Evolutionary conservation across 2,113 vertebrate genomes (phyloP), one percentile per base, ranked within the genome.

Genomic region (Paradoxurus hermaphroditus): DNA sequence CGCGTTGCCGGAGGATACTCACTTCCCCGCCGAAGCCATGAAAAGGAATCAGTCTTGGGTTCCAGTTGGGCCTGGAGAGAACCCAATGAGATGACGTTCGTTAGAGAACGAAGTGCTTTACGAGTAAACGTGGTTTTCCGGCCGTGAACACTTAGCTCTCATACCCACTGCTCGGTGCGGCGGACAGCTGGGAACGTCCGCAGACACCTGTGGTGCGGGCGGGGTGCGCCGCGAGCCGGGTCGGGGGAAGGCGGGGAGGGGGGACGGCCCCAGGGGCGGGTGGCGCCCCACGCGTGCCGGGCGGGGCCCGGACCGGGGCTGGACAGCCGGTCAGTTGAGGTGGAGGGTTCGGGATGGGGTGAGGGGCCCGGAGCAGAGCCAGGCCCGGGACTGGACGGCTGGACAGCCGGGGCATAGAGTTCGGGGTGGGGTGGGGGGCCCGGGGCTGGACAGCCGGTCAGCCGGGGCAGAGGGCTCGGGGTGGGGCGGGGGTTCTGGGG

Each of bases 101-200:
- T 13, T 15, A 18, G 39, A 4, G 36, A n/a, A 44, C 21, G 4
- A 59, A 72, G 36, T n/a, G 21, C 49, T 70, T 82, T n/a, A 70
- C 90, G 49, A 19, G 14, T 18, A 51, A 51, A 44, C 7, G 13
- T 13, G 87, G 21, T 63, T 41, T 56, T 53, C 49, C 2, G 36
- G 51, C 36, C 88, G 8, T 36, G 46, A 23, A 46, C 51, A 14
- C 12, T 34, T 7, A 15, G 49, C 65, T 21, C 19, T 51, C 18
- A 9, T 13, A 0, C 14, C 9, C 0, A 6, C 10, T 0, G 34
- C 41, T 29, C 1, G 18, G 72, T 21, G 89, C 49, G 13, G 78
- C 51, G 12, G 63, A 7, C 51, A 0, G 25, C 1, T 27, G 49
- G 29, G 44, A 29, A 9, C 23, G 44, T 72, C 29, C 13, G 31